phyloP scores from a whole-genome alignment of 1,140 invertebrate genomes.

The Mycetomoellerius zeteki region DNA sequence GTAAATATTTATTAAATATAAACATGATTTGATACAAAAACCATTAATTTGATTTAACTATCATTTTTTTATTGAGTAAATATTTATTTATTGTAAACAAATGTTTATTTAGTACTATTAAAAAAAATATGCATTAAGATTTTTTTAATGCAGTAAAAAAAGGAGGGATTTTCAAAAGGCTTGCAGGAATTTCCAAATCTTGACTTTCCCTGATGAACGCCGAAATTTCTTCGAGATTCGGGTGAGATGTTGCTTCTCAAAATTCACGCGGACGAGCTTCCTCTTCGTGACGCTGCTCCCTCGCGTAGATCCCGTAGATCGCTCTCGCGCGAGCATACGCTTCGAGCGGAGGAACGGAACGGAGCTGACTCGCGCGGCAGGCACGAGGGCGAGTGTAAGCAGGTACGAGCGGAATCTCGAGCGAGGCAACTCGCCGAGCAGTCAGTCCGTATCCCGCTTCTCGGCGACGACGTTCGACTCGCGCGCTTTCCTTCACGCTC shows the following conservation, averaged over 20 bases:
- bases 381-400: conserved; percentile 38
- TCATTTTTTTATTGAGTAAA: no score
- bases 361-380: not conserved
- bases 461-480: conserved; percentile 60
- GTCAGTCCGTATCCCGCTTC: conserved; percentile 74
- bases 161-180: not conserved
- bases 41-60: no score
- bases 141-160: not conserved
- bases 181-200: not conserved
- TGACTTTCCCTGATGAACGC: not conserved
- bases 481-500: conserved; percentile 11
- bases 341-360: conserved; percentile 44
- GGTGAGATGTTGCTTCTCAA: not conserved
- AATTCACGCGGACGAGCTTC: not conserved
- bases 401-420: conserved; percentile 59
- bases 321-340: not conserved
- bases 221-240: not conserved
- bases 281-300: not conserved
- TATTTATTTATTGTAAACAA: no score
- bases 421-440: conserved; percentile 53
- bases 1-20: no score
- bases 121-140: no score
- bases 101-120: no score
- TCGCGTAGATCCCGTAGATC: conserved; percentile 19
- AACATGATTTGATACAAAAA: no score